phyloP scores from a whole-genome alignment of 2,113 vertebrate genomes.

The Capricornis sumatraensis region DNA sequence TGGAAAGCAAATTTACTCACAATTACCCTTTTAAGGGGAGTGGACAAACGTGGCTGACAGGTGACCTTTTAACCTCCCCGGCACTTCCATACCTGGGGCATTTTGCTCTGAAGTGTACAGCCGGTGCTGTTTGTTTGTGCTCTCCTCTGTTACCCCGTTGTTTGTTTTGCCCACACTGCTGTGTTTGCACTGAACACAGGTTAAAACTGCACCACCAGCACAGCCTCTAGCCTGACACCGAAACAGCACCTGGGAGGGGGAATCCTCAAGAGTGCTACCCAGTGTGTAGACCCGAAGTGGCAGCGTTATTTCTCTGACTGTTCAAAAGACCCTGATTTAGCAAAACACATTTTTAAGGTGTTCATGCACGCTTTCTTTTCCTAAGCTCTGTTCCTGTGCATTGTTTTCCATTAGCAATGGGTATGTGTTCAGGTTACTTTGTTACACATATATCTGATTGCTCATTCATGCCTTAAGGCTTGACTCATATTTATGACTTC shows the following conservation, averaged over 20 bases:
- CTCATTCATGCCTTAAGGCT: background rate
- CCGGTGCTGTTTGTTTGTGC: slow-evolving; percentile 47
- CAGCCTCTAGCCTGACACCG: background rate
- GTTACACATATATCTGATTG: background rate
- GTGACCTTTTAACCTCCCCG: slow-evolving; percentile 68
- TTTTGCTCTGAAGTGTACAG: slow-evolving; percentile 47
- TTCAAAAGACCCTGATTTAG: background rate
- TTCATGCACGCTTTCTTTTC: background rate
- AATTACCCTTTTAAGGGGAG: slow-evolving; percentile 35
- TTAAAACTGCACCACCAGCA: background rate
- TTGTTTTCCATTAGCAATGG: background rate
- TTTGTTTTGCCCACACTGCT: slow-evolving; percentile 74
- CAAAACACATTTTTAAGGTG: background rate
- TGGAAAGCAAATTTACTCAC: slow-evolving; percentile 40
- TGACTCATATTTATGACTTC: background rate
- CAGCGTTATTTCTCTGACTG: background rate
- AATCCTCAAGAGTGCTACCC: background rate
- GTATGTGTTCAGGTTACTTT: background rate
- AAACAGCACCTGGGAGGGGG: slow-evolving; percentile 26
- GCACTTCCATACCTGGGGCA: slow-evolving; percentile 68
- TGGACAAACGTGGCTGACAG: slow-evolving; percentile 59
- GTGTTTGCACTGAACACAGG: slow-evolving; percentile 31
- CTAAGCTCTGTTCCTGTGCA: background rate
- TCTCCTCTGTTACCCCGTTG: slow-evolving; percentile 49
- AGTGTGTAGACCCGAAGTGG: background rate